Evolutionary conservation across 1,140 invertebrate species (phyloP), one percentile per base, ranked within the genome.

Genomic region (Battus philenor): DNA sequence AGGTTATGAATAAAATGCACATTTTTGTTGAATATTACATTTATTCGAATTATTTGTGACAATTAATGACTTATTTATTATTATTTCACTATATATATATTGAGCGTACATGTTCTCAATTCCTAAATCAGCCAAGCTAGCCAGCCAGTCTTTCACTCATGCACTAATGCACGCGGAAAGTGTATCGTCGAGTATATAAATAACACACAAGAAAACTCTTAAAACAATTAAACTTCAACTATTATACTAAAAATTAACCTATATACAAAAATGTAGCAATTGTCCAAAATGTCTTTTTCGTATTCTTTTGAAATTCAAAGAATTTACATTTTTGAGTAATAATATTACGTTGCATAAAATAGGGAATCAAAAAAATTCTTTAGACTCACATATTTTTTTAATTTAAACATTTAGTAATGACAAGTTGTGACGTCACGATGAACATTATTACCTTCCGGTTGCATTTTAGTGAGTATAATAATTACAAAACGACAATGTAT

Each of bases 101-200:
- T 82, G 78, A 82, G 78, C 75, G 69, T 77, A 76, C 63, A 64
- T 63, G 57, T 81, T 77, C 59, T 81, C 77, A 81, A 81, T 82
- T 82, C 75, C 78, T 82, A 77, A 68, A 52, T 77, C 67, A 77
- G 71, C 64, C 71, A 77, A 68, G 66, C 64, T 57, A 62, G 52
- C 55, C 55, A 62, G 52, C 55, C 56, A 60, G 55, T 58, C 47
- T 47, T 50, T 38, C 47, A 46, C 50, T 44, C 33, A 59, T 51
- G 46, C 45, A 49, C 34, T 50, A 43, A 44, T 53, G 59, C 53
- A 54, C 44, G 29, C 44, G 30, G 44, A 41, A 36, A 59, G 47
- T 58, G 51, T 58, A 54, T 54, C 32, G 44, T 46, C 56, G 30
- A 60, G 60, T 73, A 68, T 69, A 68, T 75, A 75, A 66, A 68